Base-by-base conservation (phyloP, 2,797 vertebrate genomes). In the Pangasius macronema region DNA sequence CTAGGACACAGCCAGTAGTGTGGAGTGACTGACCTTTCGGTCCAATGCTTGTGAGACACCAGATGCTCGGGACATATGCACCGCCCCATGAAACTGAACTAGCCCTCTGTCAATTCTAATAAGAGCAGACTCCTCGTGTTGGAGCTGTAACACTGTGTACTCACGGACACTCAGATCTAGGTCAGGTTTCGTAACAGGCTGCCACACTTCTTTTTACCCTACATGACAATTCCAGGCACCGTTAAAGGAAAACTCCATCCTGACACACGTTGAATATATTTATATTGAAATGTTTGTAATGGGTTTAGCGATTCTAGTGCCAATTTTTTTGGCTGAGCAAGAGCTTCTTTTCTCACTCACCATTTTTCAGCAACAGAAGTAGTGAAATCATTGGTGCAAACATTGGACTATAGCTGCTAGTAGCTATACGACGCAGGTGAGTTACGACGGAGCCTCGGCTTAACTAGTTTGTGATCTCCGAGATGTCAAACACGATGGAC, bases 31-130 rank as follows among this genome's bases (percentile, higher is more conserved):
- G 90, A 91, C 90, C 91, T 92, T 91, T 91, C 82, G 14, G 82
- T 80, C 82, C 57, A 84, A 53, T 30, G 85, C 76, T 63, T 85
- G 85, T 63, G 86, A 91, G 88, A 91, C 88, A 88, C 86, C 91
- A 92, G 91, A 90, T 91, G 89, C 88, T 88, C 30, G 30, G 84
- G 89, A 89, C 91, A 91, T 90, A 92, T 91, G 91, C 83, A 89
- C 24, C 80, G 51, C 88, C 84, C 84, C 88, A 80, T 89, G 91
- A 87, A 84, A 88, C 87, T 72, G 83, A 86, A 88, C 85, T 57
- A 87, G 39, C 85, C 65, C 89, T 87, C 87, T 85, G 76, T 84
- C 88, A 85, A 79, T 82, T 63, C 80, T 63, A 82, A 82, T 63
- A 49, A 61, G 57, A 61, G 27, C 59, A 63, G 80, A 63, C 70